Evolutionary conservation across 2,888 invertebrate species (phyloP).

Genomic region (Synergus japonicus): DNA sequence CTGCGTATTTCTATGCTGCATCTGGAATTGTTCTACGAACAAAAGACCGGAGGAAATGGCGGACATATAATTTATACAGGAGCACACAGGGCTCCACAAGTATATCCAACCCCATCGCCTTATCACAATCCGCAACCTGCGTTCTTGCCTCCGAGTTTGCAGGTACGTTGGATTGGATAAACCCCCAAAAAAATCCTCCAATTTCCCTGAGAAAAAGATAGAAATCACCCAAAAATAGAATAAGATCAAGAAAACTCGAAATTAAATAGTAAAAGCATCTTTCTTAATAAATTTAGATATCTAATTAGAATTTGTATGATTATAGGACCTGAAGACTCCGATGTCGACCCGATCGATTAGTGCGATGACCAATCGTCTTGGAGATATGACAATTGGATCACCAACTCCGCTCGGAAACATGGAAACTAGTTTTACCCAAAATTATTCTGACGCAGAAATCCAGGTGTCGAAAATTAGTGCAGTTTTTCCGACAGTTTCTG

Average conservation of each 20-base stretch:
- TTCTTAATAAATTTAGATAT: not conserved
- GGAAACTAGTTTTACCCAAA: constrained; percentile 83
- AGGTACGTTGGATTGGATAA: constrained; percentile 64
- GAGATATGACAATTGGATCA: constrained; percentile 74
- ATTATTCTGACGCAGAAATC: constrained; percentile 84
- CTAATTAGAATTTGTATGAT: constrained; percentile 15
- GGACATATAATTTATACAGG: constrained; percentile 73
- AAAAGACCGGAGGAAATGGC: constrained; percentile 72
- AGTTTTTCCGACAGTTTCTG: constrained; percentile 94
- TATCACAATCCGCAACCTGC: constrained; percentile 76
- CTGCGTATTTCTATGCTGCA: constrained; percentile 68
- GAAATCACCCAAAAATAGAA: not conserved
- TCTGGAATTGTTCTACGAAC: constrained; percentile 67
- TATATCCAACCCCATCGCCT: constrained; percentile 75
- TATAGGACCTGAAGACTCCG: constrained; percentile 75
- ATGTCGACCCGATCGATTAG: constrained; percentile 72
- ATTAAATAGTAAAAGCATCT: too few relatives aligned
- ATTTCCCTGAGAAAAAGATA: not conserved
- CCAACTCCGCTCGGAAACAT: constrained; percentile 72
- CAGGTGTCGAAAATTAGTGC: constrained; percentile 89
- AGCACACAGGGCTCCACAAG: constrained; percentile 75
- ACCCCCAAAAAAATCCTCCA: not conserved
- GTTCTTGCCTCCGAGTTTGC: constrained; percentile 75
- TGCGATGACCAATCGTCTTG: constrained; percentile 72
- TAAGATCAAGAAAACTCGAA: not conserved